Base-by-base conservation (phyloP, 2,797 vertebrate genomes). In the Lepidocolaptes lacrymiger region DNA sequence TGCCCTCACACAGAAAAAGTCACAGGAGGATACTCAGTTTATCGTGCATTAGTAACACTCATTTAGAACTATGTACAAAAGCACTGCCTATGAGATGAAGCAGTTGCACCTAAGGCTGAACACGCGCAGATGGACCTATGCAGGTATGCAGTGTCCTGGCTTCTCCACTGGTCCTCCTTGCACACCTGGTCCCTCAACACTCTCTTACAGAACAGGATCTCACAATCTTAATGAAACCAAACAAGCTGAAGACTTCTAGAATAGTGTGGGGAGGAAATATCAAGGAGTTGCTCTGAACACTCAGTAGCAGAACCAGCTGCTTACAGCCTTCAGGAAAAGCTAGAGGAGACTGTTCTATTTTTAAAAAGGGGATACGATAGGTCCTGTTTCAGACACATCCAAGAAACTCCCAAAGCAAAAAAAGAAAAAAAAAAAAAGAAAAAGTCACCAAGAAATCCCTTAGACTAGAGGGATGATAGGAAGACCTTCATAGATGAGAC, bases 71-170 rank as follows among this genome's bases (percentile, higher is more conserved):
- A 20, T 2, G 30, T 10, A 22, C 39, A 59, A 43, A 63, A 46
- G n/a, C 5, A 16, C 14, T 9, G 46, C 37, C 36, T 13, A 32
- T 0, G 9, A 69, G 48, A 4, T 34, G n/a, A 54, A 56, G 23
- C 41, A 61, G 30, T 4, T 18, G 18, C 2, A 5, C 4, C 23
- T 18, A 54, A 46, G 12, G 27, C 30, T 46, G 27, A 58, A 36
- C 5, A 14, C 0, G 0, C 12, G 51, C 41, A 41, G 52, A 27
- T 2, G 7, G 28, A 54, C 18, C 58, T 21, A 4, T 1, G 2
- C 9, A 44, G 20, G 7, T 8, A 17, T 3, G 28, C 32, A 41
- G 46, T 27, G 17, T 11, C n/a, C n/a, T 3, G 39, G 18, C 49
- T 82, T 36, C 72, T 52, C 46, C 34, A 8, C 10, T 3, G 6